Conservation (phyloP, 2,797 vertebrate species). For the Typhlichthys eigenmanni region DNA sequence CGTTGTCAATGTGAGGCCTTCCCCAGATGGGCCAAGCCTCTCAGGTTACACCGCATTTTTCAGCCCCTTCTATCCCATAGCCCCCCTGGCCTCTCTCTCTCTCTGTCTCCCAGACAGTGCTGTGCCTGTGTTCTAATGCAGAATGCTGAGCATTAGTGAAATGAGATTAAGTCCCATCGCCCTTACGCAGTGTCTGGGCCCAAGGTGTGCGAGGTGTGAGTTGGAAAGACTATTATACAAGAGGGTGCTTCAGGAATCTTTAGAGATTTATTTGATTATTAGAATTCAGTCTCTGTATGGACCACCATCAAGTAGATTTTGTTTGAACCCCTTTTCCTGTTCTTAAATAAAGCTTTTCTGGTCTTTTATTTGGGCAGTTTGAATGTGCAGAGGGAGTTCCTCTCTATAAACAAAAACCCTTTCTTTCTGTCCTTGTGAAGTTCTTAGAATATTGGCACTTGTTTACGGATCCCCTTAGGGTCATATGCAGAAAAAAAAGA, state of each 20-base stretch:
- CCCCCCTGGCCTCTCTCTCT: conserved; percentile 45
- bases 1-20: conserved; percentile 69
- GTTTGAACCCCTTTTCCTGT: not conserved
- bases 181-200: conserved; percentile 74
- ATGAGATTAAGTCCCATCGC: conserved; percentile 72
- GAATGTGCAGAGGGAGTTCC: not conserved
- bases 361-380: not conserved
- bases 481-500: no score
- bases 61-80: conserved; percentile 63
- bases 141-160: conserved; percentile 76
- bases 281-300: not conserved
- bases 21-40: conserved; percentile 76
- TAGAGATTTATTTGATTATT: not conserved
- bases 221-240: conserved; percentile 49
- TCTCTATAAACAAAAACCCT: no score
- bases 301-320: not conserved
- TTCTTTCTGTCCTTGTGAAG: no score
- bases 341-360: conserved; percentile 1
- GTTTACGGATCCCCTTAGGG: no score
- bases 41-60: conserved; percentile 82
- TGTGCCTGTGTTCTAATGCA: conserved; percentile 70
- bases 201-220: conserved; percentile 65
- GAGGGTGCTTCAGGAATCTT: conserved; percentile 17
- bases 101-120: conserved; percentile 61
- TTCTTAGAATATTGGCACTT: no score